Evolutionary conservation across 2,797 vertebrate genomes (phyloP).

Genomic region (Mormyrus hasselquistii): DNA sequence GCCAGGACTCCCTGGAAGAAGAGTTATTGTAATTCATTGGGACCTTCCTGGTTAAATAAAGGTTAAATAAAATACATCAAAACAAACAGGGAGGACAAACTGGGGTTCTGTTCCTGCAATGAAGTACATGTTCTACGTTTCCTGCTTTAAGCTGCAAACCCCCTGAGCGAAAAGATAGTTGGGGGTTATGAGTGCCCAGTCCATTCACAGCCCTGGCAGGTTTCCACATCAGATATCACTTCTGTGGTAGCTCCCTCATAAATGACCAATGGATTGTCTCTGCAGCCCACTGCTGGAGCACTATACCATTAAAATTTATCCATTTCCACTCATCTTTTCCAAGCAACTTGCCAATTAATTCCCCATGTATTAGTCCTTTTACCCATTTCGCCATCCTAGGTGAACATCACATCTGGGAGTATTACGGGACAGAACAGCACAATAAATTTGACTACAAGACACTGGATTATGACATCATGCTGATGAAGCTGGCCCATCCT

Average conservation of each 20-base stretch:
- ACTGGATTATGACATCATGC: constrained; percentile 64
- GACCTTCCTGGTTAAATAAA: too few relatives aligned
- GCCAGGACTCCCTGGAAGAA: too few relatives aligned
- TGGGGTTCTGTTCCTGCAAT: not conserved
- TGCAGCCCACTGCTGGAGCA: constrained; percentile 67
- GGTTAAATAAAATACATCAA: not conserved
- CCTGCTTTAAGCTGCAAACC: constrained; percentile 47
- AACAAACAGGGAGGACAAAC: not conserved
- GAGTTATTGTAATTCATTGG: not conserved
- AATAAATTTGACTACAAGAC: constrained; percentile 57
- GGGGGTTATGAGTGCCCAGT: constrained; percentile 50
- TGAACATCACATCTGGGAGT: constrained; percentile 57
- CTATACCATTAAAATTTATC: not conserved
- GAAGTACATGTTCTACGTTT: constrained; percentile 5
- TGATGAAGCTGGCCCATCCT: constrained; percentile 55
- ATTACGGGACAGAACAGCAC: constrained; percentile 61
- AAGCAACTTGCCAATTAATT: not conserved
- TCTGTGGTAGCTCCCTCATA: constrained; percentile 60
- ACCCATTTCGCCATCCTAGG: constrained; percentile 51
- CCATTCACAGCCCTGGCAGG: constrained; percentile 59
- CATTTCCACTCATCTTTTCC: not conserved
- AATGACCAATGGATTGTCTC: constrained; percentile 61
- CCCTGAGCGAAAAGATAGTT: constrained; percentile 56
- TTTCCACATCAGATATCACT: constrained; percentile 52
- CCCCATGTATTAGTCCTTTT: constrained; percentile 42